Conservation (phyloP, 2,113 vertebrate genomes). For the Callospermophilus lateralis region DNA sequence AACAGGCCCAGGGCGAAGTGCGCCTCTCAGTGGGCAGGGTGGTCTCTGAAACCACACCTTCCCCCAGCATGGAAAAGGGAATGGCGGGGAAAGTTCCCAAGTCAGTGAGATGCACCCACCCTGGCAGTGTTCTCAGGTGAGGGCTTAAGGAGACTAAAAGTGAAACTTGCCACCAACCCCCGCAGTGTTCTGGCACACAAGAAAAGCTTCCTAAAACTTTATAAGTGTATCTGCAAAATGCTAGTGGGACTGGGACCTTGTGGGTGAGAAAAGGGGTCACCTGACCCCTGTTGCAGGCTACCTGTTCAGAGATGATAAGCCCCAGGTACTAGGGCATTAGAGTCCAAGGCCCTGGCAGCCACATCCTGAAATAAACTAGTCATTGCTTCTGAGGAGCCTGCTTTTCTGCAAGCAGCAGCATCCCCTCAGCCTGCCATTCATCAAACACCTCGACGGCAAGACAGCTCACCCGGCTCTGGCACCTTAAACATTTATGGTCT, state of each 20-base stretch:
- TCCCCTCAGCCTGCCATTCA: neutral
- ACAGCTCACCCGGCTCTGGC: neutral
- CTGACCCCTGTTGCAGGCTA: neutral
- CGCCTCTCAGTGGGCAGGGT: neutral
- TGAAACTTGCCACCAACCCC: neutral
- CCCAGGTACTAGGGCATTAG: too few species aligned
- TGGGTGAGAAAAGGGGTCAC: neutral
- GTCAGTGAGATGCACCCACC: neutral
- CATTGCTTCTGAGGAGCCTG: too few species aligned
- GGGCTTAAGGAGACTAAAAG: neutral
- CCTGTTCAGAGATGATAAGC: neutral
- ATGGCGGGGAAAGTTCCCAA: too few species aligned
- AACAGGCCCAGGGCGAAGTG: accelerated
- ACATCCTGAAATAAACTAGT: accelerated
- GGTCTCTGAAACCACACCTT: neutral
- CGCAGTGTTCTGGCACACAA: accelerated
- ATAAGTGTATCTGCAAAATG: neutral
- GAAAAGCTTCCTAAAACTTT: neutral
- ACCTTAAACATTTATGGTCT: accelerated
- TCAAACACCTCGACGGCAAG: neutral
- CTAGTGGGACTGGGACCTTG: neutral
- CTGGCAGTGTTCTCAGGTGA: neutral
- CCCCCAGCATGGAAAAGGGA: neutral
- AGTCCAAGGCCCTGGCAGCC: neutral
- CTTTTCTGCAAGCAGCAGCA: neutral